These are phyloP conservation scores for Phallusia fumigata DNA, from an alignment of 23 tunicate species.

Conservation along the genomic window DNA sequence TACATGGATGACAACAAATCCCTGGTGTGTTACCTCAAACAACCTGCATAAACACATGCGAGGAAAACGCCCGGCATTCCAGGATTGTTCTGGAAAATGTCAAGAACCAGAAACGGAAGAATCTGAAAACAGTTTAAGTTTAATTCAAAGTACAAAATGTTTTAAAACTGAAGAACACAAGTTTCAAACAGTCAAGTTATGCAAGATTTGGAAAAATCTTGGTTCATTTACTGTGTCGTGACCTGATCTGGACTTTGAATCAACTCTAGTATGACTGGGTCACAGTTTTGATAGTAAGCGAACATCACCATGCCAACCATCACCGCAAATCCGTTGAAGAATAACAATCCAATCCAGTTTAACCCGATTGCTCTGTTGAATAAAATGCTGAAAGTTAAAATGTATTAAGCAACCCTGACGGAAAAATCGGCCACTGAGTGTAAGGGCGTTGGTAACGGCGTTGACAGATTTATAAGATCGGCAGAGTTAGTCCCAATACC, in stretches of 20 bases:
- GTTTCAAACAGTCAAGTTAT: no score
- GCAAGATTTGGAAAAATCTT: no score
- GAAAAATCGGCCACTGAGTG: no score
- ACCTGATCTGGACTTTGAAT: slow-evolving; percentile 47
- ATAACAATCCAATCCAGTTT: slow-evolving; percentile 41
- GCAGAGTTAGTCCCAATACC: slow-evolving; percentile 72
- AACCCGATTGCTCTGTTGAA: slow-evolving; percentile 35
- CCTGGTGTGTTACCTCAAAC: slow-evolving; percentile 30
- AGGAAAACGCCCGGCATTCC: slow-evolving; percentile 60
- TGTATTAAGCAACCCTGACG: no score
- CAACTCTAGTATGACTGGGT: slow-evolving; percentile 31
- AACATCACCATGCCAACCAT: slow-evolving; percentile 49
- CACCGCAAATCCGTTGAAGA: slow-evolving; percentile 41
- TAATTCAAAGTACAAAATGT: not conserved
- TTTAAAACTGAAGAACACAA: no score
- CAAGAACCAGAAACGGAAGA: slow-evolving; percentile 44
- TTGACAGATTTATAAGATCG: slow-evolving; percentile 44
- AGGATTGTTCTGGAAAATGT: slow-evolving; percentile 31
- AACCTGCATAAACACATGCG: slow-evolving; percentile 56
- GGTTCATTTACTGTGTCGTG: not conserved
- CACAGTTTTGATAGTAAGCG: slow-evolving; percentile 56
- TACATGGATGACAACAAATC: not conserved
- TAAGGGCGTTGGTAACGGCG: not conserved
- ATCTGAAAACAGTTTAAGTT: slow-evolving; percentile 23
- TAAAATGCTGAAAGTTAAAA: not conserved